phyloP scores from a whole-genome alignment of 2,797 vertebrate species.

The Luscinia luscinia region DNA sequence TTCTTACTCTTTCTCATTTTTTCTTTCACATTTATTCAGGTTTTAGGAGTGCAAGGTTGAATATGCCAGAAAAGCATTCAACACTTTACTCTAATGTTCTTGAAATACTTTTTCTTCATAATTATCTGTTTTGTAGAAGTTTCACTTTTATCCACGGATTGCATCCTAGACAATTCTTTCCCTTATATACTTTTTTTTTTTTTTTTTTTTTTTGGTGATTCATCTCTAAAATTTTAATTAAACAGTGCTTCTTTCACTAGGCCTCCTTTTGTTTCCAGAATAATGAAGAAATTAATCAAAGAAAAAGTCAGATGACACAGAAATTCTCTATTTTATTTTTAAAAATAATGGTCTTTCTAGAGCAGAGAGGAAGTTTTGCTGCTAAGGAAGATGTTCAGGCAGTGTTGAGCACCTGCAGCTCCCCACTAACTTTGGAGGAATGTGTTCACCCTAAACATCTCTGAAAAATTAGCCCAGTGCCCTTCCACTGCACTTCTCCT shows the following conservation, averaged over 20 bases:
- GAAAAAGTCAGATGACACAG: background rate
- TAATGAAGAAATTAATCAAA: background rate
- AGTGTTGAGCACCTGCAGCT: background rate
- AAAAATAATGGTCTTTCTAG: background rate
- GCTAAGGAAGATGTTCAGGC: background rate
- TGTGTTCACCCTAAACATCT: background rate
- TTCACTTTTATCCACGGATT: background rate
- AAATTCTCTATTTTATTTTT: background rate
- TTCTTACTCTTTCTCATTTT: background rate
- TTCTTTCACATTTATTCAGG: background rate
- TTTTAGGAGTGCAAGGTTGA: background rate
- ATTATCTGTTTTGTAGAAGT: background rate
- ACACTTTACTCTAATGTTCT: background rate
- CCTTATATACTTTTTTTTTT: background rate
- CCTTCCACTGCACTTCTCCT: background rate
- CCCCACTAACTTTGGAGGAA: background rate
- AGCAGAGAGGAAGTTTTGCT: background rate
- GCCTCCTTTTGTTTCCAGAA: background rate
- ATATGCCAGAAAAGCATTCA: background rate
- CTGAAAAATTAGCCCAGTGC: background rate
- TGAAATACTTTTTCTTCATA: background rate
- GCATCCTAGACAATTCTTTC: background rate
- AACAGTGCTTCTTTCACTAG: background rate
- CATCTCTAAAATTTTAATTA: background rate
- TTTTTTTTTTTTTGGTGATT: background rate